Evolutionary conservation across 2,888 invertebrate genomes (phyloP), one percentile per base, ranked within the genome.

Genomic region (Cheilosia urbana): DNA sequence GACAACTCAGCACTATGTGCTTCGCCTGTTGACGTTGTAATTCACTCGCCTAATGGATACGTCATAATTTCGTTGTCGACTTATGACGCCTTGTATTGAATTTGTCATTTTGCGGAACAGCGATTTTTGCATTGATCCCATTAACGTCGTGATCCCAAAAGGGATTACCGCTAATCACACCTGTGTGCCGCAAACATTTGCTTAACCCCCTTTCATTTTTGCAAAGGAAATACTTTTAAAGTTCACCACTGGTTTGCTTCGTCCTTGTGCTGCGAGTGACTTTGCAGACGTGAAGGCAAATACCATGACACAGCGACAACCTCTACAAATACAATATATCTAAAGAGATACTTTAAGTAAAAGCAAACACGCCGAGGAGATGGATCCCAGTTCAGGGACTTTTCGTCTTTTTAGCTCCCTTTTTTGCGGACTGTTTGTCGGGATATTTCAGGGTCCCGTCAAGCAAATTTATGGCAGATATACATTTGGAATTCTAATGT

Each of bases 401-500:
- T 51, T 13, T 49, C 49, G 27, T 53, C 49, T 30, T 66, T 47
- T 5, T 19, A 40, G 9, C 27, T 63, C 15, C 24, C 0, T 51
- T 15, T 49, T 21, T 30, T 37, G n/a, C 7, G 45, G 15, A 17
- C 45, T 7, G 17, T 47, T 27, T 7, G 21, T 5, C 27, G 5
- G 30, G 17, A 6, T 49, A 2, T 55, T 34, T 17, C 13, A 40
- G 15, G n/a, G 40, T n/a, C 5, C 19, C n/a, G 27, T 60, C 62
- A 62, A 2, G 42, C 21, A 72, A 72, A 72, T 72, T 72, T 53
- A 72, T 55, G 42, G 53, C 30, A 53, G 49, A 81, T 81, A 81
- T 81, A 60, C 69, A 51, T 76, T 81, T 47, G 51, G 81, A 81
- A 76, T 81, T 65, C 53, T 53, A 76, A 81, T 58, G 57, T 40